These are phyloP conservation scores for Ophonus ardosiacus DNA, from an alignment of 2,888 invertebrate genomes.

Conservation along the genomic window DNA sequence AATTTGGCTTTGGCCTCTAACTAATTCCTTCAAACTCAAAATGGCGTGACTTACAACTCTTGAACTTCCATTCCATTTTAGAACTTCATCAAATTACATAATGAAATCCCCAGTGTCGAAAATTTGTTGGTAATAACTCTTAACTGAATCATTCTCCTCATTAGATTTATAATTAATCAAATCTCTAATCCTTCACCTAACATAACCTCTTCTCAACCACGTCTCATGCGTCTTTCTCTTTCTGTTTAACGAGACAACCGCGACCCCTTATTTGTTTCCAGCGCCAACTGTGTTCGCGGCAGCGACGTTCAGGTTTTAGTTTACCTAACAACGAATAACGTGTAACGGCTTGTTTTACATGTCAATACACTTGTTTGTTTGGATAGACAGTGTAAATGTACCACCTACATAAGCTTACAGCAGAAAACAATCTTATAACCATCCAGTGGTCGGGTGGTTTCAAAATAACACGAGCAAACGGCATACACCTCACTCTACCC, in stretches of 20 bases:
- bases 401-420: background rate
- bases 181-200: conserved; percentile 2
- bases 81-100: background rate
- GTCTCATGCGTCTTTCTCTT: background rate
- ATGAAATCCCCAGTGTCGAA: background rate
- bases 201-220: background rate
- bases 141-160: background rate
- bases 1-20: background rate
- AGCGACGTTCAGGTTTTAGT: background rate
- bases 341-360: background rate
- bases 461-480: too few relatives aligned
- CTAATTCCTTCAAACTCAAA: background rate
- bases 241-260: conserved; percentile 26
- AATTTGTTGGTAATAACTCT: background rate
- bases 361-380: background rate
- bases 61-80: background rate
- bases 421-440: background rate
- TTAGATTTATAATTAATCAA: background rate
- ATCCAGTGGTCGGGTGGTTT: too few relatives aligned
- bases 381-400: background rate
- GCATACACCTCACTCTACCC: too few relatives aligned
- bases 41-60: background rate
- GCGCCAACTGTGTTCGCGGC: background rate
- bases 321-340: conserved; percentile 9
- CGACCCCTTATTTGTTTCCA: conserved; percentile 9